Evolutionary conservation across 2,113 vertebrate genomes (phyloP).

Genomic region (Turnix velox): DNA sequence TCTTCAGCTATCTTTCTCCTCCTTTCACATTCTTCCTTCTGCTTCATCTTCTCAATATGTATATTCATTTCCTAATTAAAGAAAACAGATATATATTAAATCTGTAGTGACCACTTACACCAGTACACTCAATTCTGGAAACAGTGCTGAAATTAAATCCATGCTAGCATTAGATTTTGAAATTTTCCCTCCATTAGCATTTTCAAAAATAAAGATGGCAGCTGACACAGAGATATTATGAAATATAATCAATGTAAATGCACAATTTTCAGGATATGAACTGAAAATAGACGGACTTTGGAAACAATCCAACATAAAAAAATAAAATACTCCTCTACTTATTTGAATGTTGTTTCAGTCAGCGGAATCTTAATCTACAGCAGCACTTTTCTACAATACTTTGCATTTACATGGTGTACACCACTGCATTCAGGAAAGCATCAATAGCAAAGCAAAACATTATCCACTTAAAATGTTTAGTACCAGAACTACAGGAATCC

Average conservation of each 20-base stretch:
- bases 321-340: background rate
- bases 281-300: background rate
- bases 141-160: background rate
- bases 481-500: background rate
- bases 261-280: background rate
- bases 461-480: background rate
- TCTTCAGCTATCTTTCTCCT: slow-evolving; percentile 80
- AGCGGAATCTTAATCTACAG: background rate
- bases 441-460: background rate
- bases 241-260: background rate
- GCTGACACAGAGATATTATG: background rate
- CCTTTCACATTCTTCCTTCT: slow-evolving; percentile 71
- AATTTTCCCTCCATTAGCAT: background rate
- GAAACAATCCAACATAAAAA: background rate
- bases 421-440: background rate
- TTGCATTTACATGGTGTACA: background rate
- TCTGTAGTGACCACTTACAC: background rate
- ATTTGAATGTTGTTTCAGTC: slow-evolving; percentile 19
- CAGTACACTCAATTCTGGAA: background rate
- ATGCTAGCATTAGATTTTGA: background rate
- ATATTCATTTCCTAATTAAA: slow-evolving; percentile 71
- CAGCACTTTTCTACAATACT: background rate
- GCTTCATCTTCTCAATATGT: slow-evolving; percentile 71
- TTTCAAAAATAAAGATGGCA: background rate
- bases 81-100: background rate